Base-by-base conservation (phyloP, 2,888 invertebrate genomes). In the Azorinus chamasolen region DNA sequence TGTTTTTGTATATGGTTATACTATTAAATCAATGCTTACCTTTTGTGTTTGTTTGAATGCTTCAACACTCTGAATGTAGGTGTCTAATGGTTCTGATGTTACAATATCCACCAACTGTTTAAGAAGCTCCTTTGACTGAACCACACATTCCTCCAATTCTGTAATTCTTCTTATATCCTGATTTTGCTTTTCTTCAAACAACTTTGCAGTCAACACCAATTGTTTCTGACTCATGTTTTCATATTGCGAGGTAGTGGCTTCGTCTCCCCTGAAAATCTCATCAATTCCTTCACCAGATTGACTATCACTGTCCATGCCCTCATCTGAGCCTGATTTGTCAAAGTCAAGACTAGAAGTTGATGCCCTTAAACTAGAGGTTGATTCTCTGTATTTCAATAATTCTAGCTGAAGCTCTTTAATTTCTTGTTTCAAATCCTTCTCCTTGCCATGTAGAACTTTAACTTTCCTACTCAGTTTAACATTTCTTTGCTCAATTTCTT, bases 351-450 rank as follows among this genome's bases (percentile, higher is more conserved):
- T 73, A 55, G 80, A 80, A 16, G 62, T 63, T 3, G 75, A 72
- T 22, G 74, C 71, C 16, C 69, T 53, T 37, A 81, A 66, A 73
- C 54, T 70, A 27, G 78, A 68, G 10, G 68, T 64, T 18, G 64
- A 39, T 16, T 71, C 78, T 41, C 51, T 53, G 20, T 54, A 39
- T 51, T 65, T 71, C 12, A 78, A 32, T 22, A 75, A 39, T 57
- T 81, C 81, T 1, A 75, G 20, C 25, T 81, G 81, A 16, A 81
- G 25, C 50, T 81, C 78, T 48, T 81, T 75, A 41, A 75, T 81
- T 55, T 81, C 81, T 69, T 78, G 78, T 57, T 81, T 81, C 12
- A 81, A 25, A 50, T 81, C 75, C 43, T 78, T 78, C 39, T 78
- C 78, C 57, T 64, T 77, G 10, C 72, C 59, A 50, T 71, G 69